These are phyloP conservation scores for Acridotheres tristis DNA, from an alignment of 2,797 vertebrate genomes.

Conservation along the genomic window DNA sequence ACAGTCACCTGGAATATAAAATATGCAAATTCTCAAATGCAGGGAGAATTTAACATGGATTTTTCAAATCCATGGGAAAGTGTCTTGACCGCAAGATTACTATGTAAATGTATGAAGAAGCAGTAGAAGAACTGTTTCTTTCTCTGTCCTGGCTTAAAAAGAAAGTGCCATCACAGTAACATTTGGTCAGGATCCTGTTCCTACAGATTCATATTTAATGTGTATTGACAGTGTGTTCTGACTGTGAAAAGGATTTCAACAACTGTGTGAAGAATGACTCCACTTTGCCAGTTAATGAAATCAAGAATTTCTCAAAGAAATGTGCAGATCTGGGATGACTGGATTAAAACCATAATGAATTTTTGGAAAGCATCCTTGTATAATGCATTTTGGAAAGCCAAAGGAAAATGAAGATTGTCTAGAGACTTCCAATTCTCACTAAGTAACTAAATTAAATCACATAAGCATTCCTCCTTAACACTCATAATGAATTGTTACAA, in stretches of 20 bases:
- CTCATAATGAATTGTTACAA: slow-evolving; percentile 40
- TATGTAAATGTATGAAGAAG: background rate
- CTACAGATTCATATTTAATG: background rate
- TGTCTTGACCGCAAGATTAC: background rate
- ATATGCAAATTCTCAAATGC: background rate
- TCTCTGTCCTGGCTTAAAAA: background rate
- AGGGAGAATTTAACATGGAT: background rate
- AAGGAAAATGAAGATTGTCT: slow-evolving; percentile 63
- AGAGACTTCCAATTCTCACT: slow-evolving; percentile 45
- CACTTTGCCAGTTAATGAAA: background rate
- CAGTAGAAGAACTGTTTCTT: background rate
- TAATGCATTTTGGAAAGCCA: slow-evolving; percentile 19
- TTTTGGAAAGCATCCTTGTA: slow-evolving; percentile 55
- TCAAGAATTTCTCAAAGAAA: slow-evolving; percentile 5
- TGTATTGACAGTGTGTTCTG: background rate
- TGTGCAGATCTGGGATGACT: slow-evolving; percentile 2
- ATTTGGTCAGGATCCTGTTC: background rate
- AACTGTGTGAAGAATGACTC: background rate
- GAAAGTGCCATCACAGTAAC: background rate
- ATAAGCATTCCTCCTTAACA: slow-evolving; percentile 23
- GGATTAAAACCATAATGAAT: slow-evolving; percentile 67
- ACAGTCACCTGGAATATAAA: background rate
- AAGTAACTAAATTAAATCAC: slow-evolving; percentile 43
- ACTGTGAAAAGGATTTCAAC: background rate
- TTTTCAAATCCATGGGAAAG: background rate